Evolutionary conservation across 2,888 invertebrate genomes (phyloP), one percentile per base, ranked within the genome.

Genomic region (Caradrina clavipalpis): DNA sequence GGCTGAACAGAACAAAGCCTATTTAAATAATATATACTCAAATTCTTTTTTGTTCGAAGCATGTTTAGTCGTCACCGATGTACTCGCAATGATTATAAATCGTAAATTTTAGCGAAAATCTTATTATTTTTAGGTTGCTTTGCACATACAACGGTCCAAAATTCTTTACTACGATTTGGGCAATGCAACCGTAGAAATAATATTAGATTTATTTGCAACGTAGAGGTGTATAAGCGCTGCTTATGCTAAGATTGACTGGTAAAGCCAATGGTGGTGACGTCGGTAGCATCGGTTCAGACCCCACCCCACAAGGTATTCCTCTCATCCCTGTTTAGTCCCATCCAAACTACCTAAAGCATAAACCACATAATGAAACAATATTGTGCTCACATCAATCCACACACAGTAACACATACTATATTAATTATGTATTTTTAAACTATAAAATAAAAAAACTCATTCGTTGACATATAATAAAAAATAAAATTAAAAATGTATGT

Each of bases 361-460:
- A 87, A 88, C 88, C 86, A 91, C 87, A 80, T 87, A 90, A 89
- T 88, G 89, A 88, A 89, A 88, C 88, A 88, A 89, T 88, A 91
- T 94, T 95, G 94, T 95, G 95, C 93, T 93, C 92, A 94, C 93
- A 92, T 91, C 89, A 90, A 93, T 85, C 89, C 91, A 94, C 92
- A 90, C 92, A 90, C 91, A 88, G 79, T 86, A 88, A 92, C 89
- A 92, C 87, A 91, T 89, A 90, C 86, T 88, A 90, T 89, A 90
- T 88, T 88, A 91, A 87, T 86, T 84, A 86, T 88, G 87, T 87
- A 84, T 85, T 84, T 26, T 87, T 87, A 83, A 81, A 84, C 78
- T 85, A 81, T 90, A 91, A 89, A 91, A 91, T 91, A 88, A 89
- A 13, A 31, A 87, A 83, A 89, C 86, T 88, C 87, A 87, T 89